A percentile compares a stretch with the other conserved stretches of the same genome.
Conservation (phyloP, 2,113 vertebrate genomes). For the Petrocephalus microphthalmus region DNA sequence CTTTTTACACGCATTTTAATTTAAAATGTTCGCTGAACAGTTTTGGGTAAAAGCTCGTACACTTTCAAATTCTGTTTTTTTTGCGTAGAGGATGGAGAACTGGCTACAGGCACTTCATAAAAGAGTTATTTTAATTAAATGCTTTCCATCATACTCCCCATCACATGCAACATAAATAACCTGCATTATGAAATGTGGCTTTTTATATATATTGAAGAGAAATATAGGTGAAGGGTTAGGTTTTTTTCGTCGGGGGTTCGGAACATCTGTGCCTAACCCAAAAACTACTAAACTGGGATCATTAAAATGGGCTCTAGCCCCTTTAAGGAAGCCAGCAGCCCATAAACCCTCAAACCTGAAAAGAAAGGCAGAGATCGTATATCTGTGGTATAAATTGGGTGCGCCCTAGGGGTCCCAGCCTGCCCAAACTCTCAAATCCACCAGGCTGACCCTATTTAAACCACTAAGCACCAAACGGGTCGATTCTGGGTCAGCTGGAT, state of each 20-base stretch:
- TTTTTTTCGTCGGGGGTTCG: not conserved
- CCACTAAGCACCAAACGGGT: not conserved
- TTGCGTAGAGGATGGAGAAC: not conserved
- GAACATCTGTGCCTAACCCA: not conserved
- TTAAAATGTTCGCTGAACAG: not conserved
- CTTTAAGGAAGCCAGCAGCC: not conserved
- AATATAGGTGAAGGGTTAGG: not conserved
- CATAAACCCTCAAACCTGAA: not conserved
- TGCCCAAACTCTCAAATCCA: not conserved
- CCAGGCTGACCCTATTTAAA: not conserved
- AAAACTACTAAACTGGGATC: not conserved
- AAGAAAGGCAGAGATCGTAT: not conserved
- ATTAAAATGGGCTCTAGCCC: not conserved
- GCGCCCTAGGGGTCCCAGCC: not conserved
- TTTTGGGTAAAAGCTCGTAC: not conserved
- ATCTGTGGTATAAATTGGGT: not conserved
- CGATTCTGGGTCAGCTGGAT: not conserved
- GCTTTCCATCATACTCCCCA: not conserved
- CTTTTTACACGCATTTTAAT: not conserved
- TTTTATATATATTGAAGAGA: not conserved
- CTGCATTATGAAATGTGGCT: not conserved
- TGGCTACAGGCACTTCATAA: not conserved
- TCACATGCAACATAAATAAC: not conserved
- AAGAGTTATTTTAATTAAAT: not conserved
- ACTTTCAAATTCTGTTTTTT: not conserved